Evolutionary conservation across 2,888 invertebrate species (phyloP), one percentile per base, ranked within the genome.

Genomic region (Ethmia dodecea): DNA sequence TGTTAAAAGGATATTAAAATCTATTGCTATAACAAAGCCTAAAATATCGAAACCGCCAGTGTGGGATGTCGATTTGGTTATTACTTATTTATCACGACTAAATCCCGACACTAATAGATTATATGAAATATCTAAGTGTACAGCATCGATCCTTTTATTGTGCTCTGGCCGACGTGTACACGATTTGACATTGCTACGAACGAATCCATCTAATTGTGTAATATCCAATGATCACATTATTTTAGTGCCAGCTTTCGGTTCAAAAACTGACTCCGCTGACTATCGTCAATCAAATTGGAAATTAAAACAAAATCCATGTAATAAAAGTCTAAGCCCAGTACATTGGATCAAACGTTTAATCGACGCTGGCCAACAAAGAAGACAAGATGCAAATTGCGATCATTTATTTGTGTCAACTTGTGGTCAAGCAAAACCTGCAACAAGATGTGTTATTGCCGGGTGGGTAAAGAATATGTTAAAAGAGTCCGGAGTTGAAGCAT

Each of bases 1-100:
- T 25, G 30, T 35, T 5, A 25, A 35, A 11, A 38, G 33, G 22
- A 16, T 38, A 3, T 12, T 31, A 27, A 40, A 36, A 31, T 33
- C 34, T 12, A 24, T 38, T 8, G 28, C 35, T 4, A 13, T 35
- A 12, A 28, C 35, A 8, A 27, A 22, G 13, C 33, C 40, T 25
- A 10, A 20, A 12, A 13, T 9, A 5, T 4, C 2, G 13, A 40
- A 30, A 29, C 4, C 15, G 1, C 35, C 33, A 11, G 13, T 35
- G 8, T 42, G 37, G 35, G 37, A 40, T 13, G 31, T 32, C 5
- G 20, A 36, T 9, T 2, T 40, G 6, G 18, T 43, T 8, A 39
- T 29, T 35, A 24, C 40, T 6, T n/a, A n/a, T n/a, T n/a, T n/a
- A n/a, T n/a, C n/a, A n/a, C n/a, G n/a, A n/a, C n/a, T n/a, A n/a